phyloP scores from a whole-genome alignment of 2,113 vertebrate genomes.

The Thalassarche chlororhynchos region DNA sequence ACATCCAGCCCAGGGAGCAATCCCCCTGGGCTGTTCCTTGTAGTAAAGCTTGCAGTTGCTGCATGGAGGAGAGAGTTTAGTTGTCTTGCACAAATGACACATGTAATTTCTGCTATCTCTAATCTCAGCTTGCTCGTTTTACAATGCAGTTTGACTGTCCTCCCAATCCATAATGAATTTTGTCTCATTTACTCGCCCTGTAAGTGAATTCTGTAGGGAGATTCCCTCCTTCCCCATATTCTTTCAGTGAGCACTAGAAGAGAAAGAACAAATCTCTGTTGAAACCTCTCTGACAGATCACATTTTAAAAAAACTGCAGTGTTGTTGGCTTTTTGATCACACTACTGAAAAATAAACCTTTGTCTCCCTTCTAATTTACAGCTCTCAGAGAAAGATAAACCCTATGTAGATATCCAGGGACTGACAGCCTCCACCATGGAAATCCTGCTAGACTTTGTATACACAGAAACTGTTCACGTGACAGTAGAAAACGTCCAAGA shows the following conservation, averaged over 20 bases:
- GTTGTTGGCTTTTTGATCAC: not conserved
- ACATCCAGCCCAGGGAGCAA: not conserved
- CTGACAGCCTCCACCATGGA: conserved; percentile 98
- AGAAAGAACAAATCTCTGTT: not conserved
- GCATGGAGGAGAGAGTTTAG: not conserved
- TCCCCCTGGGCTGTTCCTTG: not conserved
- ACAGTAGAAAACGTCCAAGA: conserved; percentile 98
- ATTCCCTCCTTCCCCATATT: not conserved
- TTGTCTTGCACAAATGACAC: not conserved
- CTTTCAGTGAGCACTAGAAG: not conserved
- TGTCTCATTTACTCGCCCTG: not conserved
- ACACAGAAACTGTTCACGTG: conserved; percentile 96
- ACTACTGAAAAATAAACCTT: not conserved
- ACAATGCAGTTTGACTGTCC: not conserved
- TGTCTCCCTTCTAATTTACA: conserved; percentile 56
- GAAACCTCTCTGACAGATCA: not conserved
- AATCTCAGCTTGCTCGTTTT: not conserved
- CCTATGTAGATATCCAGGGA: conserved; percentile 97
- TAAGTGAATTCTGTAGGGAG: not conserved
- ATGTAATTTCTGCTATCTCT: not conserved
- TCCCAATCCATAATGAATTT: not conserved
- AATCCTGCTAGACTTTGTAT: conserved; percentile 97
- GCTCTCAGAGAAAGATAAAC: conserved; percentile 97
- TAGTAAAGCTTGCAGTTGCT: not conserved
- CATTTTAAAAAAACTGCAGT: not conserved